These are phyloP conservation scores for Varecia variegata DNA, from an alignment of 2,797 vertebrate genomes.

Conservation along the genomic window DNA sequence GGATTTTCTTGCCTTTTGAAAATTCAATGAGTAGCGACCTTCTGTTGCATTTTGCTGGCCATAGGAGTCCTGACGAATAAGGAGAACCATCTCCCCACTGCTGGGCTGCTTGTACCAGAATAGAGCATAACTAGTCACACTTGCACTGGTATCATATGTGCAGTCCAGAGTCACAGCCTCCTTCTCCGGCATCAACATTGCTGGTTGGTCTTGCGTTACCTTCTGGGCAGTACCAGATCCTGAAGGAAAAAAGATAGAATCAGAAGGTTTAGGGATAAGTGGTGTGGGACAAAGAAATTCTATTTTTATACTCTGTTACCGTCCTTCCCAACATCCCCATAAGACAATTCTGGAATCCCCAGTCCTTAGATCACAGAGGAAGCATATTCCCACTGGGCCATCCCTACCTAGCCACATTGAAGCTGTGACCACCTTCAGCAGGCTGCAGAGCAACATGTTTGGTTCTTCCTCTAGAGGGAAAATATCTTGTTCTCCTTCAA, in stretches of 20 bases:
- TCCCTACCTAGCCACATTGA: background rate
- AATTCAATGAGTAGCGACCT: background rate
- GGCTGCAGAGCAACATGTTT: background rate
- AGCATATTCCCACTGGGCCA: background rate
- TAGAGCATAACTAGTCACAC: rapidly evolving
- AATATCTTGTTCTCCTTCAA: background rate
- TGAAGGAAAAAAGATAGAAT: background rate
- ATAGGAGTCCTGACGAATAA: background rate
- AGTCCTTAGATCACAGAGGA: background rate
- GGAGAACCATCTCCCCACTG: background rate
- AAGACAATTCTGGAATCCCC: background rate
- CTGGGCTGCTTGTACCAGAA: constrained; percentile 63
- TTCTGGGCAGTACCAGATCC: background rate
- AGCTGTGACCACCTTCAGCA: background rate
- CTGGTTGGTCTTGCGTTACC: background rate
- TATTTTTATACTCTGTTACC: background rate
- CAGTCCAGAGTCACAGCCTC: constrained; percentile 49
- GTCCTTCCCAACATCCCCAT: background rate
- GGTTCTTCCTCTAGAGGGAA: background rate
- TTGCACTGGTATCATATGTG: background rate
- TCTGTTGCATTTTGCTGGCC: background rate
- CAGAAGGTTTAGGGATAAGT: background rate
- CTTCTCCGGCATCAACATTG: background rate
- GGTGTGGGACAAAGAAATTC: background rate
- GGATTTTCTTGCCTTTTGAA: background rate